These are phyloP conservation scores for Carlito syrichta DNA, from an alignment of 2,113 vertebrate species.

Conservation along the genomic window DNA sequence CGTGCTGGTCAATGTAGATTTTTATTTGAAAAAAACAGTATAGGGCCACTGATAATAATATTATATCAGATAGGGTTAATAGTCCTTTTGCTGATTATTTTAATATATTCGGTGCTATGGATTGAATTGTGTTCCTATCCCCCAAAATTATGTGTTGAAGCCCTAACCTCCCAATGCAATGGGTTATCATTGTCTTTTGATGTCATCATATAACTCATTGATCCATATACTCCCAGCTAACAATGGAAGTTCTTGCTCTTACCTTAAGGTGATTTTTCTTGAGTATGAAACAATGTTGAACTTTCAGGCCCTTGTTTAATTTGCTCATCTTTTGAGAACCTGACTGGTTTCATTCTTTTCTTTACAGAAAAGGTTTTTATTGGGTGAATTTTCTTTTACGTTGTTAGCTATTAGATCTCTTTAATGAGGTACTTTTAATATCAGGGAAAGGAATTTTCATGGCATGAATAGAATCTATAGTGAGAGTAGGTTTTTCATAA, in stretches of 20 bases:
- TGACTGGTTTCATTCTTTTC: background rate
- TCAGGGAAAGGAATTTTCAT: background rate
- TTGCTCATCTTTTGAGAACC: background rate
- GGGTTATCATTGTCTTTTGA: background rate
- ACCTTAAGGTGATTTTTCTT: background rate
- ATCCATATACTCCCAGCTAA: background rate
- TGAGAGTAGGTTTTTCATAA: background rate
- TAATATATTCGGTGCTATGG: too few relatives aligned
- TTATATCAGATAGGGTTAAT: too few relatives aligned
- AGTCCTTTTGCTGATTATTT: too few relatives aligned
- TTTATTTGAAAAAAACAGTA: too few relatives aligned
- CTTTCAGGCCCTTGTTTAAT: background rate
- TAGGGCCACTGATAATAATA: too few relatives aligned
- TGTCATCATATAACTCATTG: background rate
- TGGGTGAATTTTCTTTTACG: background rate
- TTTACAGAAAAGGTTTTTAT: background rate
- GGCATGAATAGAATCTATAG: rapidly evolving
- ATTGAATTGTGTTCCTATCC: too few relatives aligned
- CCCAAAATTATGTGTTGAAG: too few relatives aligned
- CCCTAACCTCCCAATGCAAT: too few relatives aligned
- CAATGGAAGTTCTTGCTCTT: background rate
- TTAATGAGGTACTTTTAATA: background rate
- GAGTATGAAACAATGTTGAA: background rate
- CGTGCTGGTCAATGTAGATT: too few relatives aligned
- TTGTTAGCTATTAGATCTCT: background rate